Evolutionary conservation across 2,888 invertebrate genomes (phyloP), one percentile per base, ranked within the genome.

Genomic region (Dioctria linearis): DNA sequence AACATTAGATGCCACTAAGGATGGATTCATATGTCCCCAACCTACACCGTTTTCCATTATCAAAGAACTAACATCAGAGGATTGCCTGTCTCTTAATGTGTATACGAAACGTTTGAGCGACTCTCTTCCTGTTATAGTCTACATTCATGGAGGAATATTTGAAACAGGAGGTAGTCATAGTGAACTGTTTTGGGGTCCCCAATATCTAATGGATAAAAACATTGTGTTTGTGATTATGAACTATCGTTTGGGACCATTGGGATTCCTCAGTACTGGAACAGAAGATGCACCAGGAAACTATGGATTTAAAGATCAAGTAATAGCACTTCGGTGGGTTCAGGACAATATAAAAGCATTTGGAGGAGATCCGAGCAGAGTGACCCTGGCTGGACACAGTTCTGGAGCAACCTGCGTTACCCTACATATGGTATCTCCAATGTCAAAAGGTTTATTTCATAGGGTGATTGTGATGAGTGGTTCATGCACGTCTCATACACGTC

Each of bases 391-490:
- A 0, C 90, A 91, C 85, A 90, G 90, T 84, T 90, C 90, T 0
- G 91, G 91, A 0, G 86, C 89, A 1, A 87, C 87, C 84, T 90
- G 91, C 3, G 90, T 90, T 2, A 87, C 89, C 63, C 84, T 91
- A 65, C 91, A 91, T 69, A 87, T 92, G 88, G 89, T 91, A 1
- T 93, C 93, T 0, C 92, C 93, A 0, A 90, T 93, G 89, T 92
- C 93, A 0, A 88, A 87, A 86, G 92, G 91, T 86, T 84, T 94
- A 0, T 94, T 94, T 87, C 93, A 94, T 85, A 90, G 91, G 59
- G 94, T 90, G 0, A 92, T 94, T 9, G 90, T 92, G 0, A 92
- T 93, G 91, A 93, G 94, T 83, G 93, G 92, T 1, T 90, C 93
- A 0, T 90, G 91, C 0, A 88, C 90, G 0, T 89, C 89, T 46